Base-by-base conservation (phyloP, 2,797 vertebrate genomes). In the Fundulus diaphanus region DNA sequence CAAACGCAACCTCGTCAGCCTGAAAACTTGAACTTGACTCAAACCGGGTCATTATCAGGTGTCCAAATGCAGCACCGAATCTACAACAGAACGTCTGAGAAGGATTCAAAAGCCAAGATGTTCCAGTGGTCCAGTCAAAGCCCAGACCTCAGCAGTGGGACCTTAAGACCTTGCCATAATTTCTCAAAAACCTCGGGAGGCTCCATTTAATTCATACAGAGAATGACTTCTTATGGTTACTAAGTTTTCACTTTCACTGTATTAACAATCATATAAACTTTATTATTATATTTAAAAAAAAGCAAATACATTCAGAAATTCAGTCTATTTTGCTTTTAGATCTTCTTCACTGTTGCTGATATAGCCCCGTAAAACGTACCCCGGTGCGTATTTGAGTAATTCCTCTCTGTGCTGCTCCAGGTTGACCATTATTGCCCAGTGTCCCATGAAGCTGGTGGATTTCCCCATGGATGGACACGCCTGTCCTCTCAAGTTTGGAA, bases 381-480 rank as follows among this genome's bases (percentile, higher is more conserved):
- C n/a, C 16, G 22, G 35, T 27, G 37, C 13, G 3, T 3, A n/a
- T 24, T 65, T 42, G 27, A 27, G n/a, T 24, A 6, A 4, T 46
- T 12, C 42, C 7, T 72, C 24, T 83, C 22, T 87, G 37, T 68
- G 1, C 48, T 79, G 2, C 72, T 48, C 81, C 94, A 99, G 98
- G 93, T 94, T 99, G 93, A 99, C 98, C 76, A 99, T 99, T 88
- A 98, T 93, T 88, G 98, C 98, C 2, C 96, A 99, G 89, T 99
- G 98, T 92, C 98, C 98, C 73, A 99, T 99, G 98, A 98, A 96
- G 94, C 92, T 99, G 57, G 96, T 99, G 94, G 94, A 99, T 94
- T 99, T 99, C 90, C 98, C 98, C 75, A 99, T 99, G 98, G 98
- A 99, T 83, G 98, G 97, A 82, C 98, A 99, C 79, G 97, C 98